phyloP scores from a whole-genome alignment of 2,888 invertebrate genomes.

The Vesta saturnalis region DNA sequence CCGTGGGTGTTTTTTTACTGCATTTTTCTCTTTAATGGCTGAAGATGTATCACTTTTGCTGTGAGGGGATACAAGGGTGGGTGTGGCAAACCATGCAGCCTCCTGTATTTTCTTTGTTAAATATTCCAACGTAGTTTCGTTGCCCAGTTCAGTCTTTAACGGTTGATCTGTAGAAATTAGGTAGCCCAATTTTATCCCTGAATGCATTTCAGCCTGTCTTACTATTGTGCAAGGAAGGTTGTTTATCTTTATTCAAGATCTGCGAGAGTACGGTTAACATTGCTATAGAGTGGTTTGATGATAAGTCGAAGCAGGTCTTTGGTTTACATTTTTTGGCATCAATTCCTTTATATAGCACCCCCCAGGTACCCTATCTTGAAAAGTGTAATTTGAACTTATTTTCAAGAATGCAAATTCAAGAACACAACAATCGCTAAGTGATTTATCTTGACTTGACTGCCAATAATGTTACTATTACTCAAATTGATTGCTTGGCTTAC shows the following conservation, averaged over 20 bases:
- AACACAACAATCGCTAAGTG: too few species aligned
- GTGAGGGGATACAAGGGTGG: background rate
- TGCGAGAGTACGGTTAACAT: background rate
- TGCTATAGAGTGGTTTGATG: background rate
- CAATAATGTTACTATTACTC: too few species aligned
- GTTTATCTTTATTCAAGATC: too few species aligned
- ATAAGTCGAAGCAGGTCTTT: background rate
- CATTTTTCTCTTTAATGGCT: background rate
- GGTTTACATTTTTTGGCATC: background rate
- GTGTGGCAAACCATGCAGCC: background rate
- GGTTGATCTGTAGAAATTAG: too few species aligned
- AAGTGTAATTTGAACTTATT: too few species aligned
- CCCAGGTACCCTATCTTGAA: too few species aligned
- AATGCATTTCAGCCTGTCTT: background rate
- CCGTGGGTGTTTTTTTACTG: too few species aligned
- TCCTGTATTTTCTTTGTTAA: background rate
- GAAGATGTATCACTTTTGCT: background rate
- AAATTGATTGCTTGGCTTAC: too few species aligned
- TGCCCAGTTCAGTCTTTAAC: too few species aligned
- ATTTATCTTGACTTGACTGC: too few species aligned
- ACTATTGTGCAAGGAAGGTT: background rate
- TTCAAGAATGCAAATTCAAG: too few species aligned
- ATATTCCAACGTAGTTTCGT: too few species aligned
- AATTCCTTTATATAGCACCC: background rate
- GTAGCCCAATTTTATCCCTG: background rate